These are phyloP conservation scores for Cheirogaleus major DNA, from an alignment of 2,797 vertebrate species.

Conservation along the genomic window DNA sequence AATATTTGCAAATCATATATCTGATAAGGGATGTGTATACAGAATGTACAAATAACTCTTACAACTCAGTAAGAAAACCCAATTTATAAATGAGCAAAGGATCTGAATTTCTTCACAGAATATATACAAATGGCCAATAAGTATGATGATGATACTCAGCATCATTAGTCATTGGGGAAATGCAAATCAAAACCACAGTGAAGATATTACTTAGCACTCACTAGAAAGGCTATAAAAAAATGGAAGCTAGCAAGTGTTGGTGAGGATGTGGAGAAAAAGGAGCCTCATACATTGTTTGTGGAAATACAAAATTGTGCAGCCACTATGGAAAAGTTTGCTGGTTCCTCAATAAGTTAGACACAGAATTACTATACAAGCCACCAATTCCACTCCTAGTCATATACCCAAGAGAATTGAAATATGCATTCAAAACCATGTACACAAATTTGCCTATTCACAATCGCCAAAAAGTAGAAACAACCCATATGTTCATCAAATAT, in stretches of 20 bases:
- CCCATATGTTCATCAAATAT: not conserved
- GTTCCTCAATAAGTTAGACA: not conserved
- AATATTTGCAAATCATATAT: not conserved
- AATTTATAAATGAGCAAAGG: not conserved
- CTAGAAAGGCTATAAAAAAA: not conserved
- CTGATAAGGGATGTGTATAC: not conserved
- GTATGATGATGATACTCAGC: not conserved
- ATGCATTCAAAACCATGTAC: not conserved
- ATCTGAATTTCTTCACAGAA: not conserved
- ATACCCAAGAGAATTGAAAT: not conserved
- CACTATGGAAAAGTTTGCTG: not conserved
- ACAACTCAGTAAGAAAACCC: not conserved
- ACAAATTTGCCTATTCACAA: not conserved
- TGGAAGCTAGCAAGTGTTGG: not conserved
- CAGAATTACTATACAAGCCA: not conserved
- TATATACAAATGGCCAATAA: not conserved
- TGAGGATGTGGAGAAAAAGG: not conserved
- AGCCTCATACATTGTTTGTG: not conserved
- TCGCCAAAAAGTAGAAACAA: not conserved
- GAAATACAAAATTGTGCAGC: not conserved
- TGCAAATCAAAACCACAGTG: not conserved
- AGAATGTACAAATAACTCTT: not conserved
- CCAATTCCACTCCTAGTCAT: not conserved
- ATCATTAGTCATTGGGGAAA: not conserved
- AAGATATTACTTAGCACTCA: not conserved